Percentiles rank a stretch among this genome's conserved stretches.
Conservation (phyloP, 37 sponge, comb jelly and placozoan genomes). For the Petrosia ficiformis region DNA sequence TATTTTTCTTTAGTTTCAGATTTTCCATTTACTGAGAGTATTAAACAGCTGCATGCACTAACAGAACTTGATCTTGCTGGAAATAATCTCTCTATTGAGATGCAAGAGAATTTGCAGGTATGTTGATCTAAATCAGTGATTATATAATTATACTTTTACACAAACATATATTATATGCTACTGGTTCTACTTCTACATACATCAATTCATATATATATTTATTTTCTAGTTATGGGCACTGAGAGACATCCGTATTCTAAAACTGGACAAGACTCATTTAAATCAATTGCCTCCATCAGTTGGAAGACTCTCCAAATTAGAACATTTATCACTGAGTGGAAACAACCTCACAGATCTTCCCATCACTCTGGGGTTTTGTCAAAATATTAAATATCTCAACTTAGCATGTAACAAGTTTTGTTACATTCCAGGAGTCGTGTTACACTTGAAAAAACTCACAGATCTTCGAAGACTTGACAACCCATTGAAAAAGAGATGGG, state of each 20-base stretch:
- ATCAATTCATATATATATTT: neutral
- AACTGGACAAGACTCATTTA: slow-evolving; percentile 25
- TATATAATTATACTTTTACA: no score
- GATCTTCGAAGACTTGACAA: slow-evolving; percentile 47
- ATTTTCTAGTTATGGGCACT: slow-evolving; percentile 57
- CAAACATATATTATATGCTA: no score
- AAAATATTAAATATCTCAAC: slow-evolving; percentile 31
- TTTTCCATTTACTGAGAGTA: slow-evolving; percentile 14
- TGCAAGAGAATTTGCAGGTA: slow-evolving; percentile 46
- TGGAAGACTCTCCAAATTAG: slow-evolving; percentile 59
- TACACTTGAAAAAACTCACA: slow-evolving; percentile 31
- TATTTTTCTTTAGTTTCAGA: neutral
- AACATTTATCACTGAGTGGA: slow-evolving; percentile 32
- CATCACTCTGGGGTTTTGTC: slow-evolving; percentile 56
- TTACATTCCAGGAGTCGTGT: slow-evolving; percentile 31
- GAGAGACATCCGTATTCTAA: slow-evolving; percentile 41
- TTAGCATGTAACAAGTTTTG: slow-evolving; percentile 28
- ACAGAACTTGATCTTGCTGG: slow-evolving; percentile 38
- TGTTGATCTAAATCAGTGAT: no score
- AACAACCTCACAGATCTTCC: slow-evolving; percentile 56
- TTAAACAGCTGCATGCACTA: slow-evolving; percentile 29
- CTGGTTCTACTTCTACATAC: neutral
- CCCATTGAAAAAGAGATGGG: slow-evolving; percentile 1
- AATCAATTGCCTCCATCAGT: slow-evolving; percentile 47
- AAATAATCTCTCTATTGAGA: slow-evolving; percentile 7